phyloP scores from a whole-genome alignment of 2,113 vertebrate species.

The Centropus bengalensis region DNA sequence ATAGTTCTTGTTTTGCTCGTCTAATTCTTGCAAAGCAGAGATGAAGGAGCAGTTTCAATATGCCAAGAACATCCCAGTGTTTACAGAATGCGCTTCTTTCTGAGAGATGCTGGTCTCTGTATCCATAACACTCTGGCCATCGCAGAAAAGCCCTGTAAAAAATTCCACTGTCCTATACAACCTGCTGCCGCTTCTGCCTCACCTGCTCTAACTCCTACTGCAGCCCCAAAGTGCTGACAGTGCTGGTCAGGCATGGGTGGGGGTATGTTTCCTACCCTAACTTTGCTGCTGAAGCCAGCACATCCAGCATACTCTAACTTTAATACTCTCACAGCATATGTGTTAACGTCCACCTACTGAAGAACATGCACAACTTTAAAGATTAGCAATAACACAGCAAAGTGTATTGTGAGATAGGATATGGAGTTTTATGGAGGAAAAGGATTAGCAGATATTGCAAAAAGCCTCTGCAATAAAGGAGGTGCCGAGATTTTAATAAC shows the following conservation, averaged over 20 bases:
- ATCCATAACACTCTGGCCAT: neutral
- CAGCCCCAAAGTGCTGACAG: neutral
- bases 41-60: neutral
- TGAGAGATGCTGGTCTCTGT: neutral
- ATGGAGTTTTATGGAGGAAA: conserved; percentile 23
- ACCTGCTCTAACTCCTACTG: neutral
- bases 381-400: conserved; percentile 47
- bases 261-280: neutral
- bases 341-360: neutral
- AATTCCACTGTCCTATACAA: neutral
- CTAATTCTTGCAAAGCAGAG: neutral
- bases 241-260: fast-evolving
- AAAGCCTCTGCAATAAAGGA: conserved; percentile 27
- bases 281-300: neutral
- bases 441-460: conserved; percentile 57
- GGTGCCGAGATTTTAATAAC: conserved; percentile 64
- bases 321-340: neutral
- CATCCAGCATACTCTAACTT: neutral
- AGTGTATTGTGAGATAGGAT: conserved; percentile 36
- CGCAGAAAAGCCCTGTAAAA: neutral
- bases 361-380: conserved; percentile 33
- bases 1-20: neutral
- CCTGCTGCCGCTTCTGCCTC: neutral
- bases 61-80: neutral
- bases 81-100: neutral